phyloP scores from a whole-genome alignment of 1,140 invertebrate genomes.

The Brachionus asplanchnoidis region DNA sequence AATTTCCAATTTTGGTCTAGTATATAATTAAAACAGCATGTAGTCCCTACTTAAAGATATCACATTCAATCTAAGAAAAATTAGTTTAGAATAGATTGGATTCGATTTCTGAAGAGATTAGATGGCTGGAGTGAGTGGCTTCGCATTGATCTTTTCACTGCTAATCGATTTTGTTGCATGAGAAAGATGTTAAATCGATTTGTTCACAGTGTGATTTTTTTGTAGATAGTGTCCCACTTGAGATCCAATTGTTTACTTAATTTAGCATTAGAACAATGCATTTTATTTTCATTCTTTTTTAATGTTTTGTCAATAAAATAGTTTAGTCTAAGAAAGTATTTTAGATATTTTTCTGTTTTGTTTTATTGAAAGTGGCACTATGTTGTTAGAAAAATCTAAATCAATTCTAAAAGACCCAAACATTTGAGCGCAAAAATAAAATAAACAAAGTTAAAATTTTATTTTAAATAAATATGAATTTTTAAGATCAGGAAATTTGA shows the following conservation, averaged over 20 bases:
- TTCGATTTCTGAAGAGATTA: not conserved
- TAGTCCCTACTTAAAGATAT: not conserved
- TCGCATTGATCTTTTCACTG: not conserved
- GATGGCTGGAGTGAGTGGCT: not conserved
- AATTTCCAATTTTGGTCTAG: not conserved
- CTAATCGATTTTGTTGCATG: not conserved
- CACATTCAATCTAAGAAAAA: not conserved
- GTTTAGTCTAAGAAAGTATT: not conserved
- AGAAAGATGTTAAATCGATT: not conserved
- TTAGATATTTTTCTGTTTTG: not conserved
- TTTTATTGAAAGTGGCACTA: not conserved
- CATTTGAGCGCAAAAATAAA: no score
- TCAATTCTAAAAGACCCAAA: not conserved
- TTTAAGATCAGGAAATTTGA: no score
- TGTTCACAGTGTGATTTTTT: not conserved
- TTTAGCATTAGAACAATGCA: not conserved
- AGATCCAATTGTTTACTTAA: not conserved
- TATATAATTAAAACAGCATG: constrained; percentile 4
- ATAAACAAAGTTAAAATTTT: no score
- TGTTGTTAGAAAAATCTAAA: not conserved
- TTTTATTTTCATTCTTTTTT: not conserved
- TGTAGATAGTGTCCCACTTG: not conserved
- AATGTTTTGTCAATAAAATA: not conserved
- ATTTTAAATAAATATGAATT: no score
- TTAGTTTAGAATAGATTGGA: not conserved